phyloP scores from a whole-genome alignment of 2,797 vertebrate genomes.

The Paratrypauchen microcephalus region DNA sequence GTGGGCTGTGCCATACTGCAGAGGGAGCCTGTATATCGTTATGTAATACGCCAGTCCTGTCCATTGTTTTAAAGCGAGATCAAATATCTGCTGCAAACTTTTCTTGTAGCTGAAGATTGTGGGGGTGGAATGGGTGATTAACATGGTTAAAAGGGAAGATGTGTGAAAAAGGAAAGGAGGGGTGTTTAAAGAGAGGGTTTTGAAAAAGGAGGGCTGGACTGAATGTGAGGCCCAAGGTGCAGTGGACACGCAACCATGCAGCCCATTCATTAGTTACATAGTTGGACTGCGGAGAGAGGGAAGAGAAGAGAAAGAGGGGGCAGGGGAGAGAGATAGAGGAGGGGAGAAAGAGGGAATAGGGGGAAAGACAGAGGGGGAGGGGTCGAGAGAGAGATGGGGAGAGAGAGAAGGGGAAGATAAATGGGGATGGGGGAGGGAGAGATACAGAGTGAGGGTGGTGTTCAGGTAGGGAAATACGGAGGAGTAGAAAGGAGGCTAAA shows the following conservation, averaged over 20 bases:
- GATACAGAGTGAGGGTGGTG: too few relatives aligned
- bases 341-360: too few relatives aligned
- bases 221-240: neutral
- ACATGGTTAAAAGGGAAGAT: neutral
- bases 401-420: too few relatives aligned
- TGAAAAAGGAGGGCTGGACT: neutral
- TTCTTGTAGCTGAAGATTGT: slow-evolving; percentile 8
- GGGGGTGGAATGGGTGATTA: neutral
- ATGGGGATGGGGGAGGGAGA: too few relatives aligned
- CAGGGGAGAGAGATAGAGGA: fast-evolving
- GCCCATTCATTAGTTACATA: slow-evolving; percentile 20
- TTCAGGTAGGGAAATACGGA: too few relatives aligned
- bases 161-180: neutral
- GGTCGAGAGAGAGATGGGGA: too few relatives aligned
- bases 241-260: slow-evolving; percentile 2
- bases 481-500: too few relatives aligned
- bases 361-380: neutral
- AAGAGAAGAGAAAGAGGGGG: neutral
- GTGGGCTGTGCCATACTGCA: slow-evolving; percentile 44
- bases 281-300: neutral
- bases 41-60: slow-evolving; percentile 51
- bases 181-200: neutral
- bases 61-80: slow-evolving; percentile 46
- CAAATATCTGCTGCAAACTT: neutral
- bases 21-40: slow-evolving; percentile 47